Evolutionary conservation across 64 coral and sea anemone species (phyloP).

Genomic region (Montipora foliosa): DNA sequence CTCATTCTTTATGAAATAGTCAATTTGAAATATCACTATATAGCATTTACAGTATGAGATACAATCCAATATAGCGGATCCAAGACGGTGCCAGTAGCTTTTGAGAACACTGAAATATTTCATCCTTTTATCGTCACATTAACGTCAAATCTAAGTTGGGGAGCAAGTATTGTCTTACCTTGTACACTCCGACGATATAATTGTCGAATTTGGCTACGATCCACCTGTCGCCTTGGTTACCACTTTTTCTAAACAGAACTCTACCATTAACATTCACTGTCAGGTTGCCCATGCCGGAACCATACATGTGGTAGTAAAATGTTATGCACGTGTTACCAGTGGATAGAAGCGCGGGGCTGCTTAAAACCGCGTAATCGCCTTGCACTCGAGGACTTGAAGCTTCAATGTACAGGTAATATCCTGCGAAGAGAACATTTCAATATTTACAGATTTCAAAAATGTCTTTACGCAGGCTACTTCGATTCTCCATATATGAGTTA

Average conservation of each 20-base stretch:
- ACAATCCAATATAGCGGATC: too few relatives aligned
- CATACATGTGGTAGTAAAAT: conserved; percentile 70
- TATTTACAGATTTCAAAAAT: too few relatives aligned
- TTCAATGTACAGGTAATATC: conserved; percentile 6
- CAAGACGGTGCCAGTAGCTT: too few relatives aligned
- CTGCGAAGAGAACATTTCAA: neutral
- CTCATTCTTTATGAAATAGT: too few relatives aligned
- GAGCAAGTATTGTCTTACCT: neutral
- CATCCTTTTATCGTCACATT: too few relatives aligned
- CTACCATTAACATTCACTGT: conserved; percentile 22
- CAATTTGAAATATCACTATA: too few relatives aligned
- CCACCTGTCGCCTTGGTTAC: conserved; percentile 47
- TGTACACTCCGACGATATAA: neutral
- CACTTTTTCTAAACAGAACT: neutral
- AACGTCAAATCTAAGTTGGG: too few relatives aligned
- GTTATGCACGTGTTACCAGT: neutral
- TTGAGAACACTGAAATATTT: too few relatives aligned
- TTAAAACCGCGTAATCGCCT: conserved; percentile 52
- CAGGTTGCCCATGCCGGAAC: conserved; percentile 1
- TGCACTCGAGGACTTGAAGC: conserved; percentile 27
- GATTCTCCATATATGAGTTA: too few relatives aligned
- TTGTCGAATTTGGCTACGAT: neutral
- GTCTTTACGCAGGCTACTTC: too few relatives aligned
- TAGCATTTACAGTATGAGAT: too few relatives aligned
- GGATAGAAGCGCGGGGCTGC: neutral